phyloP scores from a whole-genome alignment of 2,113 vertebrate genomes.

The Lepidothrix coronata region DNA sequence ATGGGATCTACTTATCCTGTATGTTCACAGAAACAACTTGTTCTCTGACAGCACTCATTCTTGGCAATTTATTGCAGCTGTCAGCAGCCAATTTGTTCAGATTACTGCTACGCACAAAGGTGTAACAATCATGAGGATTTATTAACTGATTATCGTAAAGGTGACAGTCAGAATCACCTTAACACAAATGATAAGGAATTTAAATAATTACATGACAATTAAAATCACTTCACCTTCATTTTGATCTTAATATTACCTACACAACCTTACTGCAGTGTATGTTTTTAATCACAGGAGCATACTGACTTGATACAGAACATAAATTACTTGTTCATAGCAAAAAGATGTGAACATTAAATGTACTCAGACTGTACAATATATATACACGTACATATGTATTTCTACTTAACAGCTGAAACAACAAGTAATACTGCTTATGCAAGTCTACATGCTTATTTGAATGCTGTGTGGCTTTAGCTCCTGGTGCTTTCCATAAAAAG shows the following conservation, averaged over 20 bases:
- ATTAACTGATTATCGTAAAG: conserved; percentile 75
- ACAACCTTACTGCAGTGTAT: not conserved
- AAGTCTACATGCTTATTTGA: not conserved
- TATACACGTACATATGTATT: not conserved
- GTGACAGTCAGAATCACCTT: conserved; percentile 58
- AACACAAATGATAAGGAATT: conserved; percentile 66
- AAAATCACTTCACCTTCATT: conserved; percentile 65
- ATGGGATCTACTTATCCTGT: conserved; percentile 73
- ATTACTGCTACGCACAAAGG: conserved; percentile 77
- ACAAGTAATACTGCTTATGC: not conserved
- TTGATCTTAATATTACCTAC: conserved; percentile 28
- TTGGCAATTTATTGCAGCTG: conserved; percentile 78
- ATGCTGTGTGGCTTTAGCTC: not conserved
- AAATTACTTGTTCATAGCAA: not conserved
- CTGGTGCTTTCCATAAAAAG: not conserved
- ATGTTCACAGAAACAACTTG: conserved; percentile 74
- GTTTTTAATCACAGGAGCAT: not conserved
- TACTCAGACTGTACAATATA: not conserved
- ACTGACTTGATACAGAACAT: not conserved
- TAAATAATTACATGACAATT: conserved; percentile 73
- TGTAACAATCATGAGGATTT: conserved; percentile 77
- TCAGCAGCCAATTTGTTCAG: conserved; percentile 80
- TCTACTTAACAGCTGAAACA: not conserved
- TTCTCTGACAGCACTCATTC: conserved; percentile 77
- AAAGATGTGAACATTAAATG: not conserved